phyloP scores from a whole-genome alignment of 2,888 invertebrate species.

The Achlya flavicornis region DNA sequence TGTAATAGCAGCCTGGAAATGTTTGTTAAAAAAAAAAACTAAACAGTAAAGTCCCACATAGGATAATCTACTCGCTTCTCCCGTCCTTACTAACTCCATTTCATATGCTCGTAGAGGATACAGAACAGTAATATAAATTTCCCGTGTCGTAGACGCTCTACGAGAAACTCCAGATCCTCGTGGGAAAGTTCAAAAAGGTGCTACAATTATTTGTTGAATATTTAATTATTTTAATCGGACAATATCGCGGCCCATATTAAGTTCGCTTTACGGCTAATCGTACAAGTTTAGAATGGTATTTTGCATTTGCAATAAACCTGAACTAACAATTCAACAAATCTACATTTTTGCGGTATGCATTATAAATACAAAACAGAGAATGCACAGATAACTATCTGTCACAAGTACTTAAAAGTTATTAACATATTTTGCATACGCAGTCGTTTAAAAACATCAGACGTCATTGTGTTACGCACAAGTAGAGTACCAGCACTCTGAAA shows the following conservation, averaged over 20 bases:
- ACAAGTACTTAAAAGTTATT: constrained; percentile 2
- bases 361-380: constrained; percentile 2
- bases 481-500: constrained; percentile 6
- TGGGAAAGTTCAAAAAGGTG: not conserved
- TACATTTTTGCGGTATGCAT: constrained; percentile 7
- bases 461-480: constrained; percentile 14
- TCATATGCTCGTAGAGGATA: no score
- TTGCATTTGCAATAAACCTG: constrained; percentile 1
- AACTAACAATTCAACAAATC: constrained; percentile 8
- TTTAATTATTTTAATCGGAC: not conserved
- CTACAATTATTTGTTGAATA: not conserved
- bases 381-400: not conserved
- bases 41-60: no score
- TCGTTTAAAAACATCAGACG: constrained; percentile 3
- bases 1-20: no score
- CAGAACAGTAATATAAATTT: no score
- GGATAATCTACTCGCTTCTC: no score
- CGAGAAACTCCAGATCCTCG: not conserved
- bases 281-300: not conserved
- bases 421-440: constrained; percentile 4
- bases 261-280: not conserved
- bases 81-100: no score
- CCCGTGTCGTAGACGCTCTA: not conserved
- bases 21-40: no score
- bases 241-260: not conserved